A percentile compares a stretch with the other conserved stretches of the same genome.
phyloP scores from a whole-genome alignment of 1,140 invertebrate species.

The Campoletis sonorensis region DNA sequence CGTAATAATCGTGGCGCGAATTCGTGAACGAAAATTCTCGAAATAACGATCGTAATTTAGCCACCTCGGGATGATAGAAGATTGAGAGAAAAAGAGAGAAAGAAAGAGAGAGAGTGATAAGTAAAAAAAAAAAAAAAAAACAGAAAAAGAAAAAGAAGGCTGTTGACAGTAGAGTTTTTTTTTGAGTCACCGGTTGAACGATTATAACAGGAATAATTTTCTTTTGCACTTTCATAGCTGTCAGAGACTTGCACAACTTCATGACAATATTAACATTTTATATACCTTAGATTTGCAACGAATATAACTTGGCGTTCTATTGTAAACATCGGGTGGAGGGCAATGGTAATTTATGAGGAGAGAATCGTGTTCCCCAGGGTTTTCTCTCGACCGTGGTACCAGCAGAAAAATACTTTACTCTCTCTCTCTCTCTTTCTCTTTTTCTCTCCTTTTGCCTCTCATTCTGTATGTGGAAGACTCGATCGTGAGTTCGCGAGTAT shows the following conservation, averaged over 20 bases:
- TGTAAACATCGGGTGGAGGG: conserved; percentile 58
- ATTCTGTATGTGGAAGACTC: conserved; percentile 48
- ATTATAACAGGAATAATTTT: conserved; percentile 16
- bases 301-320: conserved; percentile 56
- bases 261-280: conserved; percentile 56
- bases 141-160: not conserved
- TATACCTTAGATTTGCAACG: conserved; percentile 64
- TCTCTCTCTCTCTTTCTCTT: not conserved
- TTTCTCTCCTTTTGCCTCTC: not conserved
- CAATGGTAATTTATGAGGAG: conserved; percentile 52
- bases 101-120: no score
- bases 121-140: no score
- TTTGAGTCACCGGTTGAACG: conserved; percentile 4
- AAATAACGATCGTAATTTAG: conserved; percentile 37
- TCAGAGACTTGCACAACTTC: conserved; percentile 43
- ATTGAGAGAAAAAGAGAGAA: not conserved
- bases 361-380: conserved; percentile 43
- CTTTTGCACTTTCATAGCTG: not conserved
- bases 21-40: conserved; percentile 8
- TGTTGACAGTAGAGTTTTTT: not conserved
- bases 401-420: not conserved
- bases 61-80: not conserved
- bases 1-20: conserved; percentile 8
- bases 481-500: conserved; percentile 61
- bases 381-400: conserved; percentile 32